phyloP scores from a whole-genome alignment of 2,113 vertebrate species.

The Xiphophorus maculatus region DNA sequence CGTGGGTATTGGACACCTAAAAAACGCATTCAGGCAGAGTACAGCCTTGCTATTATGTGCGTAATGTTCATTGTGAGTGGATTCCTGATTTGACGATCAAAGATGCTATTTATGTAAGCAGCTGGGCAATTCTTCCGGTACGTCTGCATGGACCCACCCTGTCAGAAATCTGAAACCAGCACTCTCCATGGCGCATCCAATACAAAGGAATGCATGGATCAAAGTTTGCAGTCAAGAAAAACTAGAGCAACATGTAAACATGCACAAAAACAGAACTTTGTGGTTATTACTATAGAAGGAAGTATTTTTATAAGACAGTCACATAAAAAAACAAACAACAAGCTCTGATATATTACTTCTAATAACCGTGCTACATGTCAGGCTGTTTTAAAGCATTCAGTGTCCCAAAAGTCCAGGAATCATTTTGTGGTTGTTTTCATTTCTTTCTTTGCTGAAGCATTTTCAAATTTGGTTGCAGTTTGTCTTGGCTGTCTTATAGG shows the following conservation, averaged over 20 bases:
- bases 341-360: conserved; percentile 4
- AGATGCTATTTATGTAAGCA: conserved; percentile 71
- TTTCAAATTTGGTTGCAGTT: conserved; percentile 54
- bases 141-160: conserved; percentile 26
- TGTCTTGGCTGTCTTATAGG: conserved; percentile 49
- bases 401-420: not conserved
- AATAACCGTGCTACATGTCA: not conserved
- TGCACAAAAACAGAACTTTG: conserved; percentile 19
- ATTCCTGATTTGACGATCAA: conserved; percentile 78
- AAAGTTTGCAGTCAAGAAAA: not conserved
- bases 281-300: not conserved
- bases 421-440: conserved; percentile 20
- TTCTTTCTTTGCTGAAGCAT: conserved; percentile 19
- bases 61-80: conserved; percentile 55
- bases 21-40: conserved; percentile 80
- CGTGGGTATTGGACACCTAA: conserved; percentile 27
- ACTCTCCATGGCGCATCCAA: not conserved
- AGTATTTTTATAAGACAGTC: not conserved
- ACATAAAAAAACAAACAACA: not conserved
- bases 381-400: not conserved
- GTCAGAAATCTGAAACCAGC: conserved; percentile 45
- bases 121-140: conserved; percentile 26
- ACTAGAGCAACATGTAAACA: conserved; percentile 10
- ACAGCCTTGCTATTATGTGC: conserved; percentile 55
- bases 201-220: not conserved